phyloP scores from a whole-genome alignment of 1,140 invertebrate genomes.

The Drosophila teissieri region DNA sequence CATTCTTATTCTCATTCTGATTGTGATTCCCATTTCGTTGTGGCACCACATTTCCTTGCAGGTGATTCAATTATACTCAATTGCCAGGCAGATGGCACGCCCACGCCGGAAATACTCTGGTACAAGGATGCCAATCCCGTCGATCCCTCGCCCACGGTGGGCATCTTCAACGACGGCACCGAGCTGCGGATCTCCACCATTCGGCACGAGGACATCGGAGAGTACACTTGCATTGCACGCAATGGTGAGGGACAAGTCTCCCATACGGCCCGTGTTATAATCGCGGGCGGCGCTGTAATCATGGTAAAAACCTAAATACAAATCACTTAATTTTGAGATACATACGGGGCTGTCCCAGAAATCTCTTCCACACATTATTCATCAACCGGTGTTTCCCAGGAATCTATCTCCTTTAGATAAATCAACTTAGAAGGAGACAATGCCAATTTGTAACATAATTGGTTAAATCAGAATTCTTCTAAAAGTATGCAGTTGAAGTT shows the following conservation, averaged over 20 bases:
- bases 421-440: no score
- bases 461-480: background rate
- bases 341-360: background rate
- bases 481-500: background rate
- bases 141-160: conserved; percentile 92
- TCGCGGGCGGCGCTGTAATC: conserved; percentile 94
- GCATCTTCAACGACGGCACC: conserved; percentile 95
- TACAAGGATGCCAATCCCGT: conserved; percentile 96
- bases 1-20: background rate
- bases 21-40: conserved; percentile 1
- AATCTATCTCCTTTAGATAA: background rate
- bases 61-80: conserved; percentile 97
- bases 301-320: conserved; percentile 86
- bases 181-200: conserved; percentile 96
- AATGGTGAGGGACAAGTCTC: conserved; percentile 97
- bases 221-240: conserved; percentile 96
- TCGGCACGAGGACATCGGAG: conserved; percentile 95
- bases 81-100: conserved; percentile 97
- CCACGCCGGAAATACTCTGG: conserved; percentile 95
- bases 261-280: conserved; percentile 96
- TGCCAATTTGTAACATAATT: no score
- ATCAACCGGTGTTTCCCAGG: background rate
- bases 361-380: background rate
- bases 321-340: conserved; percentile 65
- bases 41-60: conserved; percentile 68